Evolutionary conservation across 2,113 vertebrate species (phyloP), one percentile per base, ranked within the genome.

Genomic region (Laticauda colubrina): DNA sequence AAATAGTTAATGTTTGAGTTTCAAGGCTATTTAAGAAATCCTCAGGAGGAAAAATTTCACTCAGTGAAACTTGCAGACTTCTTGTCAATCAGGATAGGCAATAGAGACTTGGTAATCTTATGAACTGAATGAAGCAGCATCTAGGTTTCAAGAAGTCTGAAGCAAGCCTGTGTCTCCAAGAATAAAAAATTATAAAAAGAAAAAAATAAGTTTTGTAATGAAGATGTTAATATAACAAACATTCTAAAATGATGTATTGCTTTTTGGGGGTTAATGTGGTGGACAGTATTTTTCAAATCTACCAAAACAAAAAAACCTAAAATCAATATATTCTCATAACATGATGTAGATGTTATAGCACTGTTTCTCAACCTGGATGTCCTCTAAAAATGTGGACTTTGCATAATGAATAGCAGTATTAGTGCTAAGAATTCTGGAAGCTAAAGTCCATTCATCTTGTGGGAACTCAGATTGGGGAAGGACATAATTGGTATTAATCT

Each of bases 1-100:
- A 59, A 85, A 53, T 45, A 57, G 48, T 43, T 18, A 92, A 92
- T 89, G 85, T n/a, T 21, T 23, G 59, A 93, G 45, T n/a, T 93
- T 1, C 89, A 89, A 4, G 6, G 85, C 51, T 81, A 20, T 91
- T 54, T 59, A 55, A 88, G 23, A 51, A 48, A 43, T 92, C 94
- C 91, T 92, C 23, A 23, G 56, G 56, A 61, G 51, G 45, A 64
- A 64, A 90, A 5, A n/a, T 86, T 29, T 48, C 39, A 87, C 39
- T 55, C 5, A 91, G 43, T n/a, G 59, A 29, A 57, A 23, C 45
- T 91, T 91, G 34, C 11, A 56, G n/a, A 51, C 23, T 34, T 57
- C 9, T 48, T 87, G 55, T 43, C 56, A 64, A 23, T 14, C 45
- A 64, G 20, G 51, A 53, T 14, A 39, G 18, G 54, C 2, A 81